Evolutionary conservation across 2,113 vertebrate species (phyloP).

Genomic region (Myocastor coypus): DNA sequence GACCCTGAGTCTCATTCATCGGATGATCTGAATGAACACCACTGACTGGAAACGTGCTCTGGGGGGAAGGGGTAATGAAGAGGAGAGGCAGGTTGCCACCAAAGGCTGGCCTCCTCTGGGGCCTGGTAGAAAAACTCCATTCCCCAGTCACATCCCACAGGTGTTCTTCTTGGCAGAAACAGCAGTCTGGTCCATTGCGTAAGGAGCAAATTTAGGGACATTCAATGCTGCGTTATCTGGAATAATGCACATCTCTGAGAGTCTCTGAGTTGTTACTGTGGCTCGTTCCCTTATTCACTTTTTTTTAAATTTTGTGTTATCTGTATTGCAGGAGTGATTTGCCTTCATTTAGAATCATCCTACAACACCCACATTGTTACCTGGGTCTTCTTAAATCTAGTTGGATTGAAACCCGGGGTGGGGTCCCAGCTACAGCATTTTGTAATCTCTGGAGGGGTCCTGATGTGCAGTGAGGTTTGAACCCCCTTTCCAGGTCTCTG

Average conservation of each 20-base stretch:
- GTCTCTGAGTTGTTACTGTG: background rate
- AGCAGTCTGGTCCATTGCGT: background rate
- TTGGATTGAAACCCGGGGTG: background rate
- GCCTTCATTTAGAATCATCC: slow-evolving; percentile 48
- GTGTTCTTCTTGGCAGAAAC: background rate
- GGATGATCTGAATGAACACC: background rate
- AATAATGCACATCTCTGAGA: background rate
- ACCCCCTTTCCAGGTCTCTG: background rate
- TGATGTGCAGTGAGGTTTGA: background rate
- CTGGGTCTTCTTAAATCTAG: too few relatives aligned
- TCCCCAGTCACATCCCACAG: background rate
- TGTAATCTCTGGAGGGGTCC: background rate
- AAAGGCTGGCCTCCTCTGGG: background rate
- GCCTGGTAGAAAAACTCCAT: background rate
- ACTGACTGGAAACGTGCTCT: background rate
- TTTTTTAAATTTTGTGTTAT: too few relatives aligned
- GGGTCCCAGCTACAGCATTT: background rate
- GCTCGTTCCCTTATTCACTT: background rate
- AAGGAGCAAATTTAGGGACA: background rate
- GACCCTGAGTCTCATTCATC: background rate
- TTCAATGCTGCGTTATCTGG: background rate
- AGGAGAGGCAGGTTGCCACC: background rate
- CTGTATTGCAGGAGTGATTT: background rate
- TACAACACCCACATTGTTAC: background rate
- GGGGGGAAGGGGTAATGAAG: background rate